Conservation (phyloP, 2,113 vertebrate species). For the Argyrosomus japonicus region DNA sequence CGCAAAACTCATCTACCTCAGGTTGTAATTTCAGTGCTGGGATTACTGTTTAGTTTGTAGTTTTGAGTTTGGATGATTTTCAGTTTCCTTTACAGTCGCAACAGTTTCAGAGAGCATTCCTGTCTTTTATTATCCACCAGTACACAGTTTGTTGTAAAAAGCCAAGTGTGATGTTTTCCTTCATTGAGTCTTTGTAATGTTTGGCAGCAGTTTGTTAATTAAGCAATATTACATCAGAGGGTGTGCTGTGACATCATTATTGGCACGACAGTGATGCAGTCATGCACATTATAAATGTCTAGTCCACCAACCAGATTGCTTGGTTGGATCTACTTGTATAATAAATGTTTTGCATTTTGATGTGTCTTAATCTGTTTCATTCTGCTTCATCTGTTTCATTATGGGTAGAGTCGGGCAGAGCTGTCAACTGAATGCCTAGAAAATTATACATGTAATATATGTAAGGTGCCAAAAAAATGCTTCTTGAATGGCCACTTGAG, state of each 20-base stretch:
- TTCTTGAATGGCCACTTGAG: too few relatives aligned
- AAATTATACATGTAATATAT: too few relatives aligned
- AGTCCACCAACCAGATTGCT: too few relatives aligned
- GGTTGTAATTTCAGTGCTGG: background rate
- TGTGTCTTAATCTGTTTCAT: slow-evolving; percentile 6
- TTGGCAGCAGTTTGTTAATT: slow-evolving; percentile 6
- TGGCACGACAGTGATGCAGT: too few relatives aligned
- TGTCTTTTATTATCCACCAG: slow-evolving; percentile 4
- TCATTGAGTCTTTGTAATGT: background rate
- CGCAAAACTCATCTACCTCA: slow-evolving; percentile 28
- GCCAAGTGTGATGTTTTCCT: background rate
- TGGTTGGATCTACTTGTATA: too few relatives aligned
- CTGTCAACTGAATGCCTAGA: too few relatives aligned
- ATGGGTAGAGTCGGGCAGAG: too few relatives aligned
- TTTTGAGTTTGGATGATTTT: background rate
- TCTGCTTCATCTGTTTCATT: too few relatives aligned
- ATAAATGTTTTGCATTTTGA: slow-evolving; percentile 36
- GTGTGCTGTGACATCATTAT: too few relatives aligned
- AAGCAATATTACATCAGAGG: too few relatives aligned
- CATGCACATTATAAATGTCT: too few relatives aligned
- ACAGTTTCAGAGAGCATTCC: slow-evolving; percentile 48
- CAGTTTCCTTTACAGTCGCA: background rate
- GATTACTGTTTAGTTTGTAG: background rate
- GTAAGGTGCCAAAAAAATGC: too few relatives aligned
- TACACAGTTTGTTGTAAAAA: background rate